phyloP scores from a whole-genome alignment of 2,888 invertebrate genomes.

The Invenusta paracnida region DNA sequence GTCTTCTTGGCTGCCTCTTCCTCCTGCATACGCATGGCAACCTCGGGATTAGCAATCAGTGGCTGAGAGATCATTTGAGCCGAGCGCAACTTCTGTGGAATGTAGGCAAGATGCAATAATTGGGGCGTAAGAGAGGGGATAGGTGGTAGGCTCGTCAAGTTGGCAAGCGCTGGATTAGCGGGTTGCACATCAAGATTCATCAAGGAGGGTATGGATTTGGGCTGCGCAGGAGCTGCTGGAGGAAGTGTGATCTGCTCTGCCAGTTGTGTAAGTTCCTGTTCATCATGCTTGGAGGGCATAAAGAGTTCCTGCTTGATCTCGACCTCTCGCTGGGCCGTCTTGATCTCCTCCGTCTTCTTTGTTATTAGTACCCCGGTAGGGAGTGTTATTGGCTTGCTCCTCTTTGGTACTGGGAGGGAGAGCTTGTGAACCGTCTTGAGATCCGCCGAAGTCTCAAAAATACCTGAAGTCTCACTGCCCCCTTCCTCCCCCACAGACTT shows the following conservation, averaged over 20 bases:
- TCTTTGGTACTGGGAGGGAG: background rate
- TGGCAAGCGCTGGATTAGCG: background rate
- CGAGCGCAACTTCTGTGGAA: slow-evolving; percentile 35
- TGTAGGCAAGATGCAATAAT: background rate
- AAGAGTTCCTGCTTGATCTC: slow-evolving; percentile 11
- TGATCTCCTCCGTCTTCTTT: background rate
- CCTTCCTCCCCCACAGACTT: background rate
- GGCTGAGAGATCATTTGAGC: slow-evolving; percentile 37
- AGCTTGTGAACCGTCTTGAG: background rate
- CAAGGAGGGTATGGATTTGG: background rate
- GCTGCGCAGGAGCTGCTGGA: background rate
- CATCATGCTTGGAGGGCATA: slow-evolving; percentile 8
- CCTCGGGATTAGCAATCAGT: slow-evolving; percentile 32
- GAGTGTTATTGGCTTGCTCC: slow-evolving; percentile 21
- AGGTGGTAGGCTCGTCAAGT: slow-evolving; percentile 1
- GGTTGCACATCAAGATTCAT: slow-evolving; percentile 18
- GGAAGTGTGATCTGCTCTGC: slow-evolving; percentile 14
- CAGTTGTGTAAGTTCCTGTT: background rate
- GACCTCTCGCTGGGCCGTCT: background rate
- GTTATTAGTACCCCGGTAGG: background rate
- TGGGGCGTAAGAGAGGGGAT: background rate
- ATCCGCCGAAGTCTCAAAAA: background rate
- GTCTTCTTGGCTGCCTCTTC: background rate
- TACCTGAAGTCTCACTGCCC: background rate
- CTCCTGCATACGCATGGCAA: slow-evolving; percentile 21